Base-by-base conservation (phyloP, 2,113 vertebrate species). In the Spea multiplicata region DNA sequence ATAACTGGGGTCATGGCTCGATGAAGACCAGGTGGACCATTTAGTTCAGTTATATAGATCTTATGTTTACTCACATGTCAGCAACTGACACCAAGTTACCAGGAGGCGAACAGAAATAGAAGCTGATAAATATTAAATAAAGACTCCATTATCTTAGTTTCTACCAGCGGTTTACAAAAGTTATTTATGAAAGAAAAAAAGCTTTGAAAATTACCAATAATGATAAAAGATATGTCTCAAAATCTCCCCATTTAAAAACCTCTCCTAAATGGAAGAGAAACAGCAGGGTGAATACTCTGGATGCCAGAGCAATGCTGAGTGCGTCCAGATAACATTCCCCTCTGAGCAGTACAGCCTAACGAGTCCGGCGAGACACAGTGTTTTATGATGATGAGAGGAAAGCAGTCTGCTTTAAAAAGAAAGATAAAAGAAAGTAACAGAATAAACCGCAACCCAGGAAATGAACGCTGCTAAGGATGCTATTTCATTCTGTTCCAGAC, bases 221-320 rank as follows among this genome's bases (percentile, higher is more conserved):
- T 59, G 4, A 59, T 52, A 12, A 59, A 59, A 59, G 14, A 59
- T 59, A 12, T 30, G 30, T 30, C 30, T 30, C 30, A 30, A 30
- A 30, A 30, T 30, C 30, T 59, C 1, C 55, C 10, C 55, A 10
- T 45, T 44, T 45, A 5, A 66, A 44, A 66, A 71, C 52, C 13
- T 55, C 30, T 68, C 44, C 49, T 46, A 71, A 52, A 66, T 52
- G 13, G 47, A 17, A 48, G 66, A 66, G 62, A 17, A 61, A 64
- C 76, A 78, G 76, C 76, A 71, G 67, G 76, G 44, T 78, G 45
- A 17, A 68, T 62, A 78, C 76, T 71, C 47, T 17, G 76, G 76
- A 68, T 78, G 71, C 76, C 44, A 7, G 47, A 44, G 68, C 14
- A 64, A 71, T 52, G 7, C 68, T 64, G 57, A 71, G 47, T 16